Evolutionary conservation across 1,140 invertebrate genomes (phyloP).

Genomic region (Diuraphis noxia): DNA sequence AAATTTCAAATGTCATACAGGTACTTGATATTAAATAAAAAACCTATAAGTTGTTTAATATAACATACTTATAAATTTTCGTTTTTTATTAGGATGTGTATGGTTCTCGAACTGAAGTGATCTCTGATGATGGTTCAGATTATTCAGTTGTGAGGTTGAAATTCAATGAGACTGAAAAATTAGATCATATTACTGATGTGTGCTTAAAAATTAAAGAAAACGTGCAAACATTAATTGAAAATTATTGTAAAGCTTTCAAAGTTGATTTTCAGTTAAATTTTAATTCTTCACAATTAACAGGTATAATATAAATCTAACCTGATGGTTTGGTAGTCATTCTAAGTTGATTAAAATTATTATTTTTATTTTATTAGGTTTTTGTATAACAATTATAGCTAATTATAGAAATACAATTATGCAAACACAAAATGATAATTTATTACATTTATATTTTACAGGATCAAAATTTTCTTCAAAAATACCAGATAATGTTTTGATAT

Average conservation of each 20-base stretch:
- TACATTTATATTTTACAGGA: conserved; percentile 61
- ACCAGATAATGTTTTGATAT: conserved; percentile 77
- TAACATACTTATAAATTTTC: neutral
- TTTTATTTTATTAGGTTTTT: too few species aligned
- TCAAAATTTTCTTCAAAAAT: conserved; percentile 71
- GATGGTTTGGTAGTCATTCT: neutral
- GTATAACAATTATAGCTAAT: too few species aligned
- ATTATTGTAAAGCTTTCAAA: conserved; percentile 80
- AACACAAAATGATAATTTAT: neutral
- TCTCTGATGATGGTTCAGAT: conserved; percentile 63
- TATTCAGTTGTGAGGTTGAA: conserved; percentile 67
- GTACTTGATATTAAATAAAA: conserved; percentile 25
- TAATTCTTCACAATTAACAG: conserved; percentile 46
- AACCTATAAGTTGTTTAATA: neutral
- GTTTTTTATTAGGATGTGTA: conserved; percentile 54
- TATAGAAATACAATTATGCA: too few species aligned
- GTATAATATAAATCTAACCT: neutral
- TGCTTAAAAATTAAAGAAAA: conserved; percentile 73
- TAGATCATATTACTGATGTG: conserved; percentile 65
- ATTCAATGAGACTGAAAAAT: conserved; percentile 50
- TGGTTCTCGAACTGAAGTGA: conserved; percentile 59
- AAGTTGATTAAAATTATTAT: neutral
- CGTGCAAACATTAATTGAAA: conserved; percentile 75
- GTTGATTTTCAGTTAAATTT: conserved; percentile 74
- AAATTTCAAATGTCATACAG: conserved; percentile 56